Percentiles rank a stretch among this genome's conserved stretches.
Conservation (phyloP, 2,113 vertebrate genomes). For the Procavia capensis region DNA sequence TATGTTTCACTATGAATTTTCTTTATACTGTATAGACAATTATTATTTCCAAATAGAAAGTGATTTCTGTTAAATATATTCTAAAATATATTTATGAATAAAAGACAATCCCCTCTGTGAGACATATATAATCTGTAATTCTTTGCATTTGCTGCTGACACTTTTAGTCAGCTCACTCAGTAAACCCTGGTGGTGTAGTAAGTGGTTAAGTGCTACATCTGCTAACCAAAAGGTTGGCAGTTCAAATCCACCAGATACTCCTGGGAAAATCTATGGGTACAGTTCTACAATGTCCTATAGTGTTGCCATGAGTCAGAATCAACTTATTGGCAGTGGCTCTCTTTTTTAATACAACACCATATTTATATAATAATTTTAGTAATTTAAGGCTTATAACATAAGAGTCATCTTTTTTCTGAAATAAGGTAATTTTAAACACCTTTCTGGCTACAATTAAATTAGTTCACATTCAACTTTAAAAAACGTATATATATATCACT, state of each 20-base stretch:
- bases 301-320: too few relatives aligned
- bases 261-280: too few relatives aligned
- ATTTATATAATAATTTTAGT: conserved; percentile 27
- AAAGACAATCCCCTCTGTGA: conserved; percentile 44
- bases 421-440: conserved; percentile 45
- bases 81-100: conserved; percentile 51
- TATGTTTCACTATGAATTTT: conserved; percentile 52
- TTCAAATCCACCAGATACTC: too few relatives aligned
- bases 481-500: conserved; percentile 22
- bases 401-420: neutral
- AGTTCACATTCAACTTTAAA: neutral
- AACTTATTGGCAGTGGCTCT: too few relatives aligned
- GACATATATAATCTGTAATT: conserved; percentile 28
- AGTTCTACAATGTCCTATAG: too few relatives aligned
- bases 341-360: conserved; percentile 27
- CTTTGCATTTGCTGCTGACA: conserved; percentile 39
- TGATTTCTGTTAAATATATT: conserved; percentile 58
- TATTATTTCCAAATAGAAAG: conserved; percentile 70
- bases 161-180: conserved; percentile 31
- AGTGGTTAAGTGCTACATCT: too few relatives aligned
- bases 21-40: conserved; percentile 54
- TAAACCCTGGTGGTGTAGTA: too few relatives aligned
- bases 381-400: conserved; percentile 2
- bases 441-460: conserved; percentile 54
- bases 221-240: too few relatives aligned